Evolutionary conservation across 64 coral and sea anemone genomes (phyloP).

Genomic region (Montipora sp.): DNA sequence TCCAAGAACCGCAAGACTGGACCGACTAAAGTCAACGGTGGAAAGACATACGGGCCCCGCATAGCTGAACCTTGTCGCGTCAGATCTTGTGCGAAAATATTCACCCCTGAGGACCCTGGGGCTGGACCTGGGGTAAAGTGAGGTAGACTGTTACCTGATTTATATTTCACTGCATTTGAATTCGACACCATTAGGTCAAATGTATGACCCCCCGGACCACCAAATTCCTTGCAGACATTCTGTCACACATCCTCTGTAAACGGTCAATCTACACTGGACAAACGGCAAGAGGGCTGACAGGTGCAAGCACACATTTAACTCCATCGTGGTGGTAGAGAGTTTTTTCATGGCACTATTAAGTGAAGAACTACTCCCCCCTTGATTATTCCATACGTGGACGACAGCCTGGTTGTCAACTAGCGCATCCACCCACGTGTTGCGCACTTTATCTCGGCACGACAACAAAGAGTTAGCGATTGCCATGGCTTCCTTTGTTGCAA

Average conservation of each 20-base stretch:
- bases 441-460: not conserved
- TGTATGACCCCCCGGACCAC: not conserved
- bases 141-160: not conserved
- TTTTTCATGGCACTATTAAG: too few relatives aligned
- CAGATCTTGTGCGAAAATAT: conserved; percentile 23
- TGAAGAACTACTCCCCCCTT: too few relatives aligned
- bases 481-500: conserved; percentile 34
- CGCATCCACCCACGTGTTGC: not conserved
- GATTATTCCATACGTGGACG: too few relatives aligned
- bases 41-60: not conserved
- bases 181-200: not conserved
- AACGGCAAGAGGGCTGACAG: not conserved
- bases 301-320: too few relatives aligned
- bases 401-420: too few relatives aligned
- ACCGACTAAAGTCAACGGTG: conserved; percentile 13
- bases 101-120: conserved; percentile 11
- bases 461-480: not conserved
- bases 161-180: not conserved
- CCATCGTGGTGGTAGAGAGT: too few relatives aligned
- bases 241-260: not conserved
- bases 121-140: conserved; percentile 15
- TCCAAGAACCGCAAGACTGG: conserved; percentile 22
- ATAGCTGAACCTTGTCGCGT: not conserved
- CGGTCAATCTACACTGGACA: not conserved
- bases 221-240: not conserved